phyloP scores from a whole-genome alignment of 37 sponge, comb jelly and placozoan species.

The Chondrilla cf. caribensis region DNA sequence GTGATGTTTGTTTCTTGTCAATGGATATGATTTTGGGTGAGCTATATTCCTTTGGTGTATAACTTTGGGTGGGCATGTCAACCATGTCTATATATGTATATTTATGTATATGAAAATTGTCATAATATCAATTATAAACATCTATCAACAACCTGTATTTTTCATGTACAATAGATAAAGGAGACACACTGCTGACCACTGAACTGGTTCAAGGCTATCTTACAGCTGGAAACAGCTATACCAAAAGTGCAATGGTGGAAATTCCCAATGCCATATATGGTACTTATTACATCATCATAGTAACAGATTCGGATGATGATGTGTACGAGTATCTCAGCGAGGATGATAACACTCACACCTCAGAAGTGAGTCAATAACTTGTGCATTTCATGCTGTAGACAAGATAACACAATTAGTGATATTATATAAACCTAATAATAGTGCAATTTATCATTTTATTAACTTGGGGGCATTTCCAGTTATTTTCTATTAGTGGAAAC shows the following conservation, averaged over 20 bases:
- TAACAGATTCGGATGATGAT: background rate
- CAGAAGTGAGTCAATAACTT: too few species aligned
- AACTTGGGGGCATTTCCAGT: too few species aligned
- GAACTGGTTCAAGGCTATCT: background rate
- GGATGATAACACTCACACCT: background rate
- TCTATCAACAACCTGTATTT: background rate
- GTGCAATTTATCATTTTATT: too few species aligned
- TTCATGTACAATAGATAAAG: background rate
- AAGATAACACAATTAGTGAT: too few species aligned
- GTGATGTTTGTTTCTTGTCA: background rate
- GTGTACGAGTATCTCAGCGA: conserved; percentile 20
- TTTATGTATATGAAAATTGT: too few species aligned
- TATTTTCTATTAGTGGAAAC: too few species aligned
- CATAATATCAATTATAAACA: too few species aligned
- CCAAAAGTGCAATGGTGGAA: background rate
- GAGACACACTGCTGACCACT: background rate
- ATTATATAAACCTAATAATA: too few species aligned
- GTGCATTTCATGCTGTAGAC: too few species aligned
- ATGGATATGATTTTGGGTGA: background rate
- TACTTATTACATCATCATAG: background rate
- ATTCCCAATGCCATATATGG: conserved; percentile 25
- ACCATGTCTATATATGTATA: too few species aligned
- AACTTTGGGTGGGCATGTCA: background rate
- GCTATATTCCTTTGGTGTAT: background rate
- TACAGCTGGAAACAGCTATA: background rate